These are phyloP conservation scores for Torymus auratus DNA, from an alignment of 2,888 invertebrate genomes.

Conservation along the genomic window DNA sequence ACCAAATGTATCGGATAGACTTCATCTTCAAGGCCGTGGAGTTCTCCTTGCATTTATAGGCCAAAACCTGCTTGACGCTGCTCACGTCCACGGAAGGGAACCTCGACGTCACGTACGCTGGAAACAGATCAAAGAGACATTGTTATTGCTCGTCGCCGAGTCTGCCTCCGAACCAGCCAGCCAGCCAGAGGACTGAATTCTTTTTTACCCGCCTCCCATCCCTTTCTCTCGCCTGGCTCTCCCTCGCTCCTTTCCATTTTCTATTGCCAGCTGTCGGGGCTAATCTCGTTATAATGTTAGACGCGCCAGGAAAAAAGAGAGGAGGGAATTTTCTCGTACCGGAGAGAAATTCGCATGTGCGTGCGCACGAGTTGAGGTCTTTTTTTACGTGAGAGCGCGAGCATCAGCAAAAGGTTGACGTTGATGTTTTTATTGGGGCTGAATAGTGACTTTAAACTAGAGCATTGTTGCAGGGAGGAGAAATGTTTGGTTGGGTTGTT, in stretches of 20 bases:
- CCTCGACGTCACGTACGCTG: conserved; percentile 84
- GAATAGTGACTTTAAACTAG: background rate
- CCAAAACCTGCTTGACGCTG: conserved; percentile 86
- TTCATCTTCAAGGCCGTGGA: conserved; percentile 86
- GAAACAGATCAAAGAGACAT: conserved; percentile 42
- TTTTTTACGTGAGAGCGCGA: no score
- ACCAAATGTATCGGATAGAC: conserved; percentile 82
- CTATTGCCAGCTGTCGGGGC: conserved; percentile 21
- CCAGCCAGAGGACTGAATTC: background rate
- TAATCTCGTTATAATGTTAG: conserved; percentile 33
- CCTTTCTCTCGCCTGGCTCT: background rate
- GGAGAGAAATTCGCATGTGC: no score
- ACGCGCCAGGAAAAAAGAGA: background rate
- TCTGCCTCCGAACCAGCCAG: background rate
- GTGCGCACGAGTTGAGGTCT: no score
- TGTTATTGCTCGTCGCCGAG: conserved; percentile 27
- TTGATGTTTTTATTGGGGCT: background rate
- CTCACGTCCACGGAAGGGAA: conserved; percentile 87
- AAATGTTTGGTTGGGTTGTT: no score
- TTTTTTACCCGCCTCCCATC: background rate
- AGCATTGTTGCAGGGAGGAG: background rate
- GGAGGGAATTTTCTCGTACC: background rate
- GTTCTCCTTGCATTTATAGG: conserved; percentile 88
- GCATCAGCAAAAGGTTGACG: background rate
- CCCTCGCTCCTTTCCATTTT: background rate